These are phyloP conservation scores for Amphiprion percula DNA, from an alignment of 2,113 vertebrate species.

Conservation along the genomic window DNA sequence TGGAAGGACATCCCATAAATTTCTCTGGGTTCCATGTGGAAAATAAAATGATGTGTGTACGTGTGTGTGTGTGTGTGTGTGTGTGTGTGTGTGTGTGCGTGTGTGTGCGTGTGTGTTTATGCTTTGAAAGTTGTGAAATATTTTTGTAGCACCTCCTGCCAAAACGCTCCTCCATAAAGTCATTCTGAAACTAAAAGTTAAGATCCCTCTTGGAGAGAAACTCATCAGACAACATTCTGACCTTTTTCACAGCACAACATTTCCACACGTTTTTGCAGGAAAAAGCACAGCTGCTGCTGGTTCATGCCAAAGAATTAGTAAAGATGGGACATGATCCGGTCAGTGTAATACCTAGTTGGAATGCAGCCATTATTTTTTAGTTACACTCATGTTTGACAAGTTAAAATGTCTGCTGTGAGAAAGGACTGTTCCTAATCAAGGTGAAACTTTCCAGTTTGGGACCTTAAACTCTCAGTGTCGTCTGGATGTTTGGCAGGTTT, in stretches of 20 bases:
- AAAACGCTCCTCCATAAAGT: slow-evolving; percentile 13
- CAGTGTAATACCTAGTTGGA: too few relatives aligned
- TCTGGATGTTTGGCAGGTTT: too few relatives aligned
- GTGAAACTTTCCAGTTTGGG: background rate
- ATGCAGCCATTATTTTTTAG: background rate
- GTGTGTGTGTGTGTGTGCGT: background rate
- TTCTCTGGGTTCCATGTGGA: background rate
- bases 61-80: slow-evolving; percentile 5
- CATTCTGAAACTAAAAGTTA: slow-evolving; percentile 31
- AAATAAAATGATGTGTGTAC: background rate
- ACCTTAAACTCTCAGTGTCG: background rate
- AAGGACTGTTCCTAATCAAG: too few relatives aligned
- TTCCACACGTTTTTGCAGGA: background rate
- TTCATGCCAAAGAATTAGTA: background rate
- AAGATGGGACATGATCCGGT: background rate
- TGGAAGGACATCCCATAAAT: slow-evolving; percentile 22
- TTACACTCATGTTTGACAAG: too few relatives aligned
- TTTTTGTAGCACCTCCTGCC: background rate
- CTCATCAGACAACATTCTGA: background rate
- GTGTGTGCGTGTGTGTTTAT: background rate
- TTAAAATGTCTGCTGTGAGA: too few relatives aligned
- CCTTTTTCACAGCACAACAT: slow-evolving; percentile 6
- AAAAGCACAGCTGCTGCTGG: background rate
- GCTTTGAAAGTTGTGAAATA: slow-evolving; percentile 5
- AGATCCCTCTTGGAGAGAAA: background rate